These are phyloP conservation scores for Petroica traversi DNA, from an alignment of 2,113 vertebrate species.

Conservation along the genomic window DNA sequence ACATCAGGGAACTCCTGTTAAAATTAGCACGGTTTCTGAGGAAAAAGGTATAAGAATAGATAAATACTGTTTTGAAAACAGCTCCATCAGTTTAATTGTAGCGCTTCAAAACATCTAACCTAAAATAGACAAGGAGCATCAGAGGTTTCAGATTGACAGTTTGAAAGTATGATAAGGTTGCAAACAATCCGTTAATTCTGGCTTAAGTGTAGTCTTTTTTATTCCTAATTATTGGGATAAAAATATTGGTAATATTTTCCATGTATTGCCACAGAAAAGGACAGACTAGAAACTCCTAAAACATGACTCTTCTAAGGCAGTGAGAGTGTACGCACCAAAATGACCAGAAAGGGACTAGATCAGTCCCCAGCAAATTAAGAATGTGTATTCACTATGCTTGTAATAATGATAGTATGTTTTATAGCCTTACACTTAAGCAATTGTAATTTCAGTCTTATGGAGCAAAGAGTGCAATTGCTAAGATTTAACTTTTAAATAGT, in stretches of 20 bases:
- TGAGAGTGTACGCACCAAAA: background rate
- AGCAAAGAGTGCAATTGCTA: background rate
- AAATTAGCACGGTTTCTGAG: background rate
- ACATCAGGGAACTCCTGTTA: background rate
- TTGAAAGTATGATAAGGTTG: background rate
- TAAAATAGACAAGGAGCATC: background rate
- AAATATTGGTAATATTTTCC: background rate
- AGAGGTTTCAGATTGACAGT: background rate
- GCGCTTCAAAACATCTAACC: background rate
- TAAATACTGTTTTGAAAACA: background rate
- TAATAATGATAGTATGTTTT: background rate
- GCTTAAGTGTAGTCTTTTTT: background rate
- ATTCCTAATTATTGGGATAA: background rate
- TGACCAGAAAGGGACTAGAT: background rate
- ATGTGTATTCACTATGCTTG: background rate
- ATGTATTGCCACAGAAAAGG: background rate
- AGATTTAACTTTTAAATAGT: constrained; percentile 18
- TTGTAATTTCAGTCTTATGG: constrained; percentile 2
- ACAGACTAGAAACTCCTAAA: background rate
- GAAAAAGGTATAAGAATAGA: background rate
- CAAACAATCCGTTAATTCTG: background rate
- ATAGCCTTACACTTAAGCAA: background rate
- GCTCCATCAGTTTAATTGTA: background rate
- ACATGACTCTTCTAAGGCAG: background rate
- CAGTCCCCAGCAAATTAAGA: background rate